A percentile compares a stretch with the other conserved stretches of the same genome.
Evolutionary conservation across 2,888 invertebrate species (phyloP).

Genomic region (Drosophila barbarae): DNA sequence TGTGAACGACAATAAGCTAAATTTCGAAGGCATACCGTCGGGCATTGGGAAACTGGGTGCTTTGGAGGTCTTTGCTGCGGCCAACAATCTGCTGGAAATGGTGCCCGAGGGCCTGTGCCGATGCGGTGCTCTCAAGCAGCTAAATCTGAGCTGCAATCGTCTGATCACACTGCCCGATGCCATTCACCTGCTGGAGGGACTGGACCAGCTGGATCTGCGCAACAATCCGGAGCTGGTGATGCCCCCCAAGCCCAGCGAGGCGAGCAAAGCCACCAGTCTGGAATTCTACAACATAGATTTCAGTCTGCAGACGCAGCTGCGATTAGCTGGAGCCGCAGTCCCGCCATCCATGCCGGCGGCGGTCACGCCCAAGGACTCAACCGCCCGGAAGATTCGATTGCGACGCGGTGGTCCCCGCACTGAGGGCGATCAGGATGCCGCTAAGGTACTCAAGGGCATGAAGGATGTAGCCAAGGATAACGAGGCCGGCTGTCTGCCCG

Average conservation of each 20-base stretch:
- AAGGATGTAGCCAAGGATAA: slow-evolving; percentile 86
- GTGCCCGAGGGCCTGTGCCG: slow-evolving; percentile 98
- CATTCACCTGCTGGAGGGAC: slow-evolving; percentile 94
- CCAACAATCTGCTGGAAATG: slow-evolving; percentile 97
- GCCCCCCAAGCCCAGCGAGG: slow-evolving; percentile 96
- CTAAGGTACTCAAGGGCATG: slow-evolving; percentile 91
- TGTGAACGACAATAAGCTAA: slow-evolving; percentile 95
- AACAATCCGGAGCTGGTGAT: slow-evolving; percentile 97
- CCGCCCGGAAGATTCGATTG: slow-evolving; percentile 94
- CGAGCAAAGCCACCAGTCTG: slow-evolving; percentile 88
- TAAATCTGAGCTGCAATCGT: slow-evolving; percentile 95
- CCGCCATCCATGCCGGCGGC: slow-evolving; percentile 85
- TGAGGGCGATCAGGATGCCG: slow-evolving; percentile 89
- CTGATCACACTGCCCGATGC: slow-evolving; percentile 98
- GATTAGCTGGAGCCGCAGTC: slow-evolving; percentile 93
- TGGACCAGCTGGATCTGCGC: slow-evolving; percentile 92
- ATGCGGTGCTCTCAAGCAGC: slow-evolving; percentile 94
- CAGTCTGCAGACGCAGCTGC: slow-evolving; percentile 95
- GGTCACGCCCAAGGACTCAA: slow-evolving; percentile 91
- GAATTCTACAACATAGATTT: slow-evolving; percentile 99
- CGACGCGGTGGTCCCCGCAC: slow-evolving; percentile 90
- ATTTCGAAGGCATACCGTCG: slow-evolving; percentile 98
- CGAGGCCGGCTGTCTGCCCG: slow-evolving; percentile 81
- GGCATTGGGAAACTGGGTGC: slow-evolving; percentile 97
- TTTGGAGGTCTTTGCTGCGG: slow-evolving; percentile 96